Percentiles rank a stretch among this genome's conserved stretches.
phyloP scores from a whole-genome alignment of 1,140 invertebrate genomes.

The Heliconius nattereri region DNA sequence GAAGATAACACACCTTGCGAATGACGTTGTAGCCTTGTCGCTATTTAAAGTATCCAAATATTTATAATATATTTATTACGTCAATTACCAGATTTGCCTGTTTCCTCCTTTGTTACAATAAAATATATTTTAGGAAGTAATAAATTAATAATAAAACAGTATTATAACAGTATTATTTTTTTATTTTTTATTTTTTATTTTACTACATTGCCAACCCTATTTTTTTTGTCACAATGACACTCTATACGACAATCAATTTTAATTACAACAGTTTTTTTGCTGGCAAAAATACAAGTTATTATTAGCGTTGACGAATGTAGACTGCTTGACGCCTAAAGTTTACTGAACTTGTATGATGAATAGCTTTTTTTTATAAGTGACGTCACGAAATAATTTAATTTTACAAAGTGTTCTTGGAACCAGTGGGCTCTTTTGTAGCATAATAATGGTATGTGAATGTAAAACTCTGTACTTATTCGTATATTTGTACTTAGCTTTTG shows the following conservation, averaged over 20 bases:
- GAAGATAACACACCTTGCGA: too few species aligned
- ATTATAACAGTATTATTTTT: not conserved
- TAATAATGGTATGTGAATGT: not conserved
- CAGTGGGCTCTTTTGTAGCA: not conserved
- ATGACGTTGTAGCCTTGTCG: too few species aligned
- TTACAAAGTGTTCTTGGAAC: not conserved
- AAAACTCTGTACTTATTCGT: not conserved
- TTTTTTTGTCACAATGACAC: conserved; percentile 37
- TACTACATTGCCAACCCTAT: conserved; percentile 26
- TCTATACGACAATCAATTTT: conserved; percentile 48
- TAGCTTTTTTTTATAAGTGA: conserved; percentile 6
- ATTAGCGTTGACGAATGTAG: conserved; percentile 44
- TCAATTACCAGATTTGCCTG: too few species aligned
- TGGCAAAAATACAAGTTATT: conserved; percentile 52
- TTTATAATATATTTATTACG: too few species aligned
- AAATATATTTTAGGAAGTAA: too few species aligned
- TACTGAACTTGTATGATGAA: conserved; percentile 41
- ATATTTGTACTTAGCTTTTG: not conserved
- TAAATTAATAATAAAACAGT: not conserved
- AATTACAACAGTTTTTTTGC: conserved; percentile 53
- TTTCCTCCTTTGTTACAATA: too few species aligned
- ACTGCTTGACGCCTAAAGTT: conserved; percentile 44
- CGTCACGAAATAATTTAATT: not conserved
- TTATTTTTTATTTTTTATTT: not conserved
- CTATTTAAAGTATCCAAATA: too few species aligned